Conservation (phyloP, 2,888 invertebrate genomes). For the Brachycybe producta region DNA sequence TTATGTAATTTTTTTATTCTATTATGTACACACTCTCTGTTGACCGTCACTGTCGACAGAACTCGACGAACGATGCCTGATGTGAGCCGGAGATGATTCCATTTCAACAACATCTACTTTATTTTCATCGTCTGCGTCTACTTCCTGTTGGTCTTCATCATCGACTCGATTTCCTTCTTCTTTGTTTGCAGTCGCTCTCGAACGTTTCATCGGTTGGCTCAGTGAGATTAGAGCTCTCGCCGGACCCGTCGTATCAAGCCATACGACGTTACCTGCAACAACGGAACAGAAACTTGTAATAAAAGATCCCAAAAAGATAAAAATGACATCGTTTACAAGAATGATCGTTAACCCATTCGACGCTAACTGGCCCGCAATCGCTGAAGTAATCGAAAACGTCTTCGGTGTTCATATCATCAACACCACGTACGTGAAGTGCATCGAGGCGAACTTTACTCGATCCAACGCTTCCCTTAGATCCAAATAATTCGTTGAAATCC, state of each 20-base stretch:
- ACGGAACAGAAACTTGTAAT: background rate
- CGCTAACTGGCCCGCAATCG: slow-evolving; percentile 57
- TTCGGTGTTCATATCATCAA: slow-evolving; percentile 57
- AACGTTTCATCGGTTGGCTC: slow-evolving; percentile 38
- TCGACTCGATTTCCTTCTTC: too few relatives aligned
- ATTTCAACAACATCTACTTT: slow-evolving; percentile 15
- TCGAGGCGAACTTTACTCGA: slow-evolving; percentile 50
- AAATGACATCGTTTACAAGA: slow-evolving; percentile 44
- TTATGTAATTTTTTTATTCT: background rate
- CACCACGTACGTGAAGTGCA: slow-evolving; percentile 59
- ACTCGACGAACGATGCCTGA: background rate
- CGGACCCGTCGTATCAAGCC: slow-evolving; percentile 45
- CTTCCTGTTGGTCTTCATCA: too few relatives aligned
- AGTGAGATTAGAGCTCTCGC: slow-evolving; percentile 46
- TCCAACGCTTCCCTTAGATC: slow-evolving; percentile 17
- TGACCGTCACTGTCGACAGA: slow-evolving; percentile 5
- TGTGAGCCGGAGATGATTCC: background rate
- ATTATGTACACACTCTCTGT: background rate
- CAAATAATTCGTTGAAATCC: slow-evolving; percentile 17
- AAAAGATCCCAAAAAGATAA: slow-evolving; percentile 5
- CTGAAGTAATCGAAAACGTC: slow-evolving; percentile 67
- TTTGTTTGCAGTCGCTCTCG: too few relatives aligned
- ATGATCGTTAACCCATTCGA: slow-evolving; percentile 68
- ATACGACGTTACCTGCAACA: slow-evolving; percentile 49
- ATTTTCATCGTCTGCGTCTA: slow-evolving; percentile 13